phyloP scores from a whole-genome alignment of 2,113 vertebrate genomes.

The Ramphastos sulfuratus region DNA sequence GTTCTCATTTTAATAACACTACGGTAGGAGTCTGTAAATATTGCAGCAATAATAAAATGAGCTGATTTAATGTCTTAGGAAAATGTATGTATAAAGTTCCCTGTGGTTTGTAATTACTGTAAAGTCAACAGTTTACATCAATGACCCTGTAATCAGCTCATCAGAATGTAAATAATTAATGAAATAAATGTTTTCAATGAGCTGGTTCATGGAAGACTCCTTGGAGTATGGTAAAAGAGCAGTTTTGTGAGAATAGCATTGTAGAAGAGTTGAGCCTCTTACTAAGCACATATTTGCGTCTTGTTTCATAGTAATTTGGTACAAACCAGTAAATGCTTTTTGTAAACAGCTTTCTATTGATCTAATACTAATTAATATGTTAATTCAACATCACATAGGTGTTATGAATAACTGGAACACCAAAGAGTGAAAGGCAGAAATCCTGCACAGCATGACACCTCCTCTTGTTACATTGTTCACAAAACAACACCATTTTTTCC shows the following conservation, averaged over 20 bases:
- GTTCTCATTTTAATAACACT: conserved; percentile 57
- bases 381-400: neutral
- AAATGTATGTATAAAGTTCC: conserved; percentile 53
- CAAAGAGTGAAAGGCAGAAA: neutral
- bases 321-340: neutral
- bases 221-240: conserved; percentile 18
- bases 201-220: conserved; percentile 8
- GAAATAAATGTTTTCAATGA: conserved; percentile 33
- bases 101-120: conserved; percentile 63
- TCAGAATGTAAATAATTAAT: conserved; percentile 56
- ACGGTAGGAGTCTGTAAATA: conserved; percentile 59
- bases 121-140: conserved; percentile 64
- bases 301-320: neutral
- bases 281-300: neutral
- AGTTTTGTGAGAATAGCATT: neutral
- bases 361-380: neutral
- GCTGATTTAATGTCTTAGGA: conserved; percentile 54
- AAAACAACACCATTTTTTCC: neutral
- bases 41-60: conserved; percentile 47
- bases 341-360: conserved; percentile 3
- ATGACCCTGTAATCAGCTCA: conserved; percentile 50
- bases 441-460: neutral
- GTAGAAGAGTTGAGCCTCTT: neutral
- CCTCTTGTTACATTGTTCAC: neutral
- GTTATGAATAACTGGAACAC: neutral